Evolutionary conservation across 1,140 invertebrate genomes (phyloP).

Genomic region (Monochamus saltuarius): DNA sequence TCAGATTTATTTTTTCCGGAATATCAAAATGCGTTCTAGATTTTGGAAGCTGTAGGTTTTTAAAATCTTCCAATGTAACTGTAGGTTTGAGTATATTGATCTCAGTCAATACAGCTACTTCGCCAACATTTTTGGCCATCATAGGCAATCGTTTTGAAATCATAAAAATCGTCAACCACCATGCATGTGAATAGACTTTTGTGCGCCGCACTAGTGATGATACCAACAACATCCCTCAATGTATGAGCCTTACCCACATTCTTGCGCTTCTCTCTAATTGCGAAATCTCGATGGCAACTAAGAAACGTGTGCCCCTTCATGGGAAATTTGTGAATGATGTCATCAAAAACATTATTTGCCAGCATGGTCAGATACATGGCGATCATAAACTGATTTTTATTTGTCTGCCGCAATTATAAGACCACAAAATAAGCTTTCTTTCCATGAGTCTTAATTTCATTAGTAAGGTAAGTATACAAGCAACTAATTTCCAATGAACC

Average conservation of each 20-base stretch:
- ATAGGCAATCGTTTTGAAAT: too few relatives aligned
- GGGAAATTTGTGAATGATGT: conserved; percentile 11
- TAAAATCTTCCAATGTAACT: too few relatives aligned
- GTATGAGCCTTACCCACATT: conserved; percentile 5
- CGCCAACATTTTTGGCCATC: too few relatives aligned
- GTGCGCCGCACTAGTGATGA: too few relatives aligned
- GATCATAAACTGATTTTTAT: conserved; percentile 4
- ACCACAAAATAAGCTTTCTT: conserved; percentile 6
- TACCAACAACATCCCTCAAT: too few relatives aligned
- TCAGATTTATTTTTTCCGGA: too few relatives aligned
- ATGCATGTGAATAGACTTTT: too few relatives aligned
- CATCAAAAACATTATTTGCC: conserved; percentile 2
- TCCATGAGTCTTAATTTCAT: conserved; percentile 3
- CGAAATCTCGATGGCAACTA: conserved; percentile 3
- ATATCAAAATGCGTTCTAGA: too few relatives aligned
- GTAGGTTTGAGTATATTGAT: too few relatives aligned
- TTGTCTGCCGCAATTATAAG: conserved; percentile 1
- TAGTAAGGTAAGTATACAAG: neutral
- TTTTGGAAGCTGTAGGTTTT: too few relatives aligned
- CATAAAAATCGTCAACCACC: too few relatives aligned
- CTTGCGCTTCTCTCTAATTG: conserved; percentile 10
- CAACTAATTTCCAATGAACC: conserved; percentile 8
- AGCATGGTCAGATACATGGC: conserved; percentile 11
- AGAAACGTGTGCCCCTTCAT: conserved; percentile 11
- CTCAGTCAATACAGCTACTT: too few relatives aligned